phyloP scores from a whole-genome alignment of 1,140 invertebrate species.

The Trachymyrmex septentrionalis region DNA sequence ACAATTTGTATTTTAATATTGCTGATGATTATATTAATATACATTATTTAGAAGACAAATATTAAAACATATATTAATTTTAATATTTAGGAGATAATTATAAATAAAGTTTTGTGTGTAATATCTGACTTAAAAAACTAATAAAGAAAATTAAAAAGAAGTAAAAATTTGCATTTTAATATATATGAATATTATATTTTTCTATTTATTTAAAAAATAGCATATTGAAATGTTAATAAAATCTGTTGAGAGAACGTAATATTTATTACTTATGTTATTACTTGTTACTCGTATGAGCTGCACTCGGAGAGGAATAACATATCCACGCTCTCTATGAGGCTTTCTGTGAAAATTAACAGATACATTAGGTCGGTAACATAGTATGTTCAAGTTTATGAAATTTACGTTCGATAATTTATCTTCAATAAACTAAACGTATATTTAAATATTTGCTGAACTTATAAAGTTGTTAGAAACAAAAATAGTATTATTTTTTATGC shows the following conservation, averaged over 20 bases:
- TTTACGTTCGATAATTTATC: not conserved
- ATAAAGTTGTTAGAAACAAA: too few relatives aligned
- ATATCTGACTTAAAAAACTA: not conserved
- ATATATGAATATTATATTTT: not conserved
- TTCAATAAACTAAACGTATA: not conserved
- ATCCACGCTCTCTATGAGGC: constrained; percentile 41
- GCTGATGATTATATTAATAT: not conserved
- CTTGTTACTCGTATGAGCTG: not conserved
- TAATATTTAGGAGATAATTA: not conserved
- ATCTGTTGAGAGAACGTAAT: not conserved
- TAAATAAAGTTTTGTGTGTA: not conserved
- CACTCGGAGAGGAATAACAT: not conserved
- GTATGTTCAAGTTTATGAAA: not conserved
- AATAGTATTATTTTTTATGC: too few relatives aligned
- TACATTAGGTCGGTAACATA: constrained; percentile 37
- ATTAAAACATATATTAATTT: not conserved
- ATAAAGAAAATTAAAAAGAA: not conserved
- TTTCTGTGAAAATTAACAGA: not conserved
- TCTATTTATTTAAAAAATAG: not conserved
- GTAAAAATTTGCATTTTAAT: not conserved
- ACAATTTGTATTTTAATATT: not conserved
- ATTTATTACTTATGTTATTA: not conserved
- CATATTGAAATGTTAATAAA: not conserved
- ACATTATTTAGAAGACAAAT: too few relatives aligned
- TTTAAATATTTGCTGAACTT: not conserved